phyloP scores from a whole-genome alignment of 2,113 vertebrate genomes.

The Ageneiosus marmoratus region DNA sequence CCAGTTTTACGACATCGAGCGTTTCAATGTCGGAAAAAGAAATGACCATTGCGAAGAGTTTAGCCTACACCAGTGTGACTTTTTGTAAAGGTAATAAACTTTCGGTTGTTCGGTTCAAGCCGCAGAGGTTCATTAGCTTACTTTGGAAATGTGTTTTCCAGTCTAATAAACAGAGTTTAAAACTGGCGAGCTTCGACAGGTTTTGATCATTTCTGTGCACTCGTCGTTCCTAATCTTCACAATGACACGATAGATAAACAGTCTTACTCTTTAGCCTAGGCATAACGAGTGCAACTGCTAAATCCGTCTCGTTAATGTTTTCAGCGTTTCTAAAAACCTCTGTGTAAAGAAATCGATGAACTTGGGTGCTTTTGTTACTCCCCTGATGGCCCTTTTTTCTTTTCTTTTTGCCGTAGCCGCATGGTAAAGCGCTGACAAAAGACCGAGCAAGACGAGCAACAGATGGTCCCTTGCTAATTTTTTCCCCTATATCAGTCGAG shows the following conservation, averaged over 20 bases:
- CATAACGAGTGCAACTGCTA: background rate
- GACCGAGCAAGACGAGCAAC: constrained; percentile 43
- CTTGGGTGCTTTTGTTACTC: constrained; percentile 31
- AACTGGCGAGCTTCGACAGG: background rate
- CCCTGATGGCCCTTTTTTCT: background rate
- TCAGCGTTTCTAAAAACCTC: background rate
- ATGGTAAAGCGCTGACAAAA: constrained; percentile 47
- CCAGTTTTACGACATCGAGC: background rate
- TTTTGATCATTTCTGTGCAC: background rate
- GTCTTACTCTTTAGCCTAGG: background rate
- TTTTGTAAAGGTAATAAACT: background rate
- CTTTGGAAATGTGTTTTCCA: background rate
- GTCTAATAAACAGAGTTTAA: background rate
- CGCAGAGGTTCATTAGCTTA: background rate
- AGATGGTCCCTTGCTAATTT: constrained; percentile 36
- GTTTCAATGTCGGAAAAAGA: background rate
- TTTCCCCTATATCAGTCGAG: background rate
- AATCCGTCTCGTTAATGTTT: background rate
- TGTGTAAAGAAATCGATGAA: background rate
- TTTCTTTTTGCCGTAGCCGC: constrained; percentile 24
- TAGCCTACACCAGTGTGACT: background rate
- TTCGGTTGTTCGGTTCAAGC: background rate
- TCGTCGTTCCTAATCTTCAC: background rate
- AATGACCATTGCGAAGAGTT: background rate
- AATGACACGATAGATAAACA: background rate